Percentiles rank a stretch among this genome's conserved stretches.
These are phyloP conservation scores for Callyntrura guangdongensis DNA, from an alignment of 2,888 invertebrate species.

Conservation along the genomic window DNA sequence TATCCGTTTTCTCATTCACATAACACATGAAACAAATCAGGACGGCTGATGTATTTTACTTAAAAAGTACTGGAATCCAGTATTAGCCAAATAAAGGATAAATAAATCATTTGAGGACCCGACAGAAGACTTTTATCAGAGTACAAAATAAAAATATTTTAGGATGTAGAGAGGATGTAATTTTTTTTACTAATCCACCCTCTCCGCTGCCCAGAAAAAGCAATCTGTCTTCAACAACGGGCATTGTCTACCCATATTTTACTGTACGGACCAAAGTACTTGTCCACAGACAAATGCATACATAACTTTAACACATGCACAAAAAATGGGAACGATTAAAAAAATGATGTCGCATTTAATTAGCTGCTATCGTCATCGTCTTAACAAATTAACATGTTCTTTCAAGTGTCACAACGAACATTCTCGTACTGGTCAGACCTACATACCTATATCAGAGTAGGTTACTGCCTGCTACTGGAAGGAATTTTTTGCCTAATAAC, in stretches of 20 bases:
- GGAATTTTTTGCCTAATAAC: slow-evolving; percentile 5
- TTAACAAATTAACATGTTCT: slow-evolving; percentile 6
- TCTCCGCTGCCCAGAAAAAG: slow-evolving; percentile 1
- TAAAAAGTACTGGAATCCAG: not conserved
- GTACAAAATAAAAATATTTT: not conserved
- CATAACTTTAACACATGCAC: slow-evolving; percentile 43
- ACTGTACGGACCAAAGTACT: not conserved
- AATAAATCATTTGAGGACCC: not conserved
- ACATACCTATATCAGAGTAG: no score
- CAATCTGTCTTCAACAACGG: not conserved
- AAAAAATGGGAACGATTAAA: slow-evolving; percentile 57
- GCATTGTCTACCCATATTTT: not conserved
- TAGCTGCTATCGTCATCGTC: slow-evolving; percentile 69
- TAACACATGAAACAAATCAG: slow-evolving; percentile 8
- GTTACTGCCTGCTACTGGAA: slow-evolving; percentile 14
- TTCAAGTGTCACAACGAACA: not conserved
- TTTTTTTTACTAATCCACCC: slow-evolving; percentile 61
- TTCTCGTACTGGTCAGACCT: slow-evolving; percentile 1
- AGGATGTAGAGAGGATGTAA: slow-evolving; percentile 6
- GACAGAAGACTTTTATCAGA: not conserved
- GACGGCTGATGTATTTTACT: no score
- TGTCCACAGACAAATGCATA: not conserved
- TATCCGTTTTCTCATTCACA: slow-evolving; percentile 25
- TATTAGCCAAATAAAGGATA: not conserved
- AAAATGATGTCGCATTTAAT: slow-evolving; percentile 65